These are phyloP conservation scores for Paramacrobiotus metropolitanus DNA, from an alignment of 1,140 invertebrate species.

Conservation along the genomic window DNA sequence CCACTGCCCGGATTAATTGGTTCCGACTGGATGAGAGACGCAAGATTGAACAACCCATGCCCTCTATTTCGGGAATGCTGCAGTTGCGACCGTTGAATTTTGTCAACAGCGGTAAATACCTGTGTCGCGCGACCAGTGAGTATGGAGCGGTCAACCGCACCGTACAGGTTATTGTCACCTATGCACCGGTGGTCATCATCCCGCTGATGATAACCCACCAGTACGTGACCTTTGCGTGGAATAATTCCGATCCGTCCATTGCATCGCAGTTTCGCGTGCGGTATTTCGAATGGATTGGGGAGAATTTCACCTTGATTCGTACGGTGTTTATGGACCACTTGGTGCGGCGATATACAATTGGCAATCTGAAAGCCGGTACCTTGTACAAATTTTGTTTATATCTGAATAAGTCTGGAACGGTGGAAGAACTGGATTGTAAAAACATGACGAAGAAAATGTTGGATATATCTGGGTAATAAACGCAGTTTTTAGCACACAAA, in stretches of 20 bases:
- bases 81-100: not conserved
- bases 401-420: not conserved
- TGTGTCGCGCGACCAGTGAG: not conserved
- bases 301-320: not conserved
- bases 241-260: slow-evolving; percentile 4
- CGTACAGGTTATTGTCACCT: not conserved
- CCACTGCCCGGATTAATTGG: not conserved
- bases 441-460: not conserved
- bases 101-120: not conserved
- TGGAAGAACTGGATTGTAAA: slow-evolving; percentile 2
- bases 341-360: slow-evolving; percentile 23
- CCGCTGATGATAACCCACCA: not conserved
- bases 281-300: not conserved
- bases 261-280: not conserved
- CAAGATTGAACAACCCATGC: not conserved
- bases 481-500: not conserved
- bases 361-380: slow-evolving; percentile 21
- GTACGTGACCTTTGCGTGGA: slow-evolving; percentile 3
- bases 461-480: not conserved
- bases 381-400: slow-evolving; percentile 25
- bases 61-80: not conserved
- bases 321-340: slow-evolving; percentile 12
- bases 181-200: not conserved
- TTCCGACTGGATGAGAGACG: not conserved
- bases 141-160: not conserved